Evolutionary conservation across 2,113 vertebrate genomes (phyloP), one percentile per base, ranked within the genome.

Genomic region (Hylia prasina): DNA sequence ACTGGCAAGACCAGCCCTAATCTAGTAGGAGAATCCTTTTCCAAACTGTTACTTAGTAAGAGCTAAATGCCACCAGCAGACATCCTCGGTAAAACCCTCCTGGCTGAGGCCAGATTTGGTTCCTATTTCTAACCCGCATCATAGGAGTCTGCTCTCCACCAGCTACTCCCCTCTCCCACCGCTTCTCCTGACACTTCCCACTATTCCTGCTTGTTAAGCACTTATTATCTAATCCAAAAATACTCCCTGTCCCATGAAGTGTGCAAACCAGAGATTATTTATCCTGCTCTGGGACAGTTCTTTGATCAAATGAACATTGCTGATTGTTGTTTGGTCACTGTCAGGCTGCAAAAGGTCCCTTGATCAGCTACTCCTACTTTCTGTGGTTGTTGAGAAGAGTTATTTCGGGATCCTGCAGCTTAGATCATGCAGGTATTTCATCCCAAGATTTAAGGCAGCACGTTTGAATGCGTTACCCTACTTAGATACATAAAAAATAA

Each of bases 401-500:
- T 93, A 94, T 92, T 87, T 71, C 0, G 1, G 91, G 83, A 89
- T 65, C 72, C 53, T 44, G 25, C 42, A 48, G 66, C 22, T 71
- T 37, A 45, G 44, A 51, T 45, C 33, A 6, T 30, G 63, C 88
- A 94, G 83, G 92, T 93, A 95, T 95, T 82, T 89, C 94, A 87
- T 82, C 40, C 72, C 50, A 72, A 75, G 82, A 82, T 94, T 95
- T 94, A 94, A 92, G 61, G 92, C 63, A 75, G 63, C 19, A 78
- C 22, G 25, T 96, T 89, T 37, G 87, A 96, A 90, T 53, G 87
- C 14, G 69, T 69, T 96, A 85, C 78, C 81, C 95, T 95, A 79
- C 88, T 94, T 87, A 90, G 76, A 93, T 96, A 93, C 93, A 96
- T 96, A 96, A 96, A 91, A 98, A 95, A 96, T 95, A 97, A 82